Conservation (phyloP, 2,797 vertebrate genomes). For the Manis crassicaudata region DNA sequence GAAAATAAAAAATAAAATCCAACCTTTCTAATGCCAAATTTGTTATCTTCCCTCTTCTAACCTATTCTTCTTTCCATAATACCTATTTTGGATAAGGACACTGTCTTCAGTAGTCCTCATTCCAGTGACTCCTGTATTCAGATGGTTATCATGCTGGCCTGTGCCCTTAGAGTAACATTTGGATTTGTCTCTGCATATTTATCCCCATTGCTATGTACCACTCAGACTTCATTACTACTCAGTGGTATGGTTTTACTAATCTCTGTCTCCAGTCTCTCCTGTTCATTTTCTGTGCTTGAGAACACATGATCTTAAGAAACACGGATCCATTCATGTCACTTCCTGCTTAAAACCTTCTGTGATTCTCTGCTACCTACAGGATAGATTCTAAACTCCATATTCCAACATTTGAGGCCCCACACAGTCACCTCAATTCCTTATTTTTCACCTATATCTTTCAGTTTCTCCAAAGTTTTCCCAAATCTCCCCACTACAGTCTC, state of each 20-base stretch:
- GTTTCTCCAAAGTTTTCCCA: neutral
- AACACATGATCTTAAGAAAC: neutral
- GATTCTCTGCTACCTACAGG: neutral
- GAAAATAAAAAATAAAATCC: neutral
- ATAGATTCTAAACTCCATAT: neutral
- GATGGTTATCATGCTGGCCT: neutral
- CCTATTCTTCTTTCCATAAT: neutral
- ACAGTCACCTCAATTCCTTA: neutral
- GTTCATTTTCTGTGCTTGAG: neutral
- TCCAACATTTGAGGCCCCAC: neutral
- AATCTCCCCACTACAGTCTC: neutral
- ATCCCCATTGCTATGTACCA: neutral
- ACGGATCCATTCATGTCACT: neutral
- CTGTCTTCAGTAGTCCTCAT: neutral
- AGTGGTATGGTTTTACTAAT: neutral
- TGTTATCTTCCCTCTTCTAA: neutral
- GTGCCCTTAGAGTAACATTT: neutral
- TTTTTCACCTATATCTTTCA: neutral
- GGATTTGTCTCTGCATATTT: neutral
- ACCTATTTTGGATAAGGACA: neutral
- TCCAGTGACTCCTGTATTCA: neutral
- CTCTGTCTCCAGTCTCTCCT: neutral
- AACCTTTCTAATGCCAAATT: neutral
- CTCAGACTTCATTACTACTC: neutral
- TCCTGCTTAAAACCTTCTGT: neutral